phyloP scores from a whole-genome alignment of 2,113 vertebrate genomes.

The Struthio camelus region DNA sequence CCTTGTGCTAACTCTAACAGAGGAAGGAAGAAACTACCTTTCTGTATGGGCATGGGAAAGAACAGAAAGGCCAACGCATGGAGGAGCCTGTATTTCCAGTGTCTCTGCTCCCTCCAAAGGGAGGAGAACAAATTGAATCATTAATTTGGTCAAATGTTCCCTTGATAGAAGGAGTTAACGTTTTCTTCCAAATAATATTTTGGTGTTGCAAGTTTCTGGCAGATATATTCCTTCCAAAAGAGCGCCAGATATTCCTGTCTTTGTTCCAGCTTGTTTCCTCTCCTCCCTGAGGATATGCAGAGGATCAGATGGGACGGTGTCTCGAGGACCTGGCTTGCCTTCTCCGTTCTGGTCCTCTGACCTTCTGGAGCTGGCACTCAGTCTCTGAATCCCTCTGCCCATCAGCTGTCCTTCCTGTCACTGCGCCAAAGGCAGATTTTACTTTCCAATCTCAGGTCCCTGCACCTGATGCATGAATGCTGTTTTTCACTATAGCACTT shows the following conservation, averaged over 20 bases:
- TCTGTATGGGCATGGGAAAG: neutral
- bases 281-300: constrained; percentile 37
- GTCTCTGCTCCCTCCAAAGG: neutral
- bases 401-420: constrained; percentile 23
- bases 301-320: neutral
- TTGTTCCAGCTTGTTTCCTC: neutral
- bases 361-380: constrained; percentile 17
- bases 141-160: neutral
- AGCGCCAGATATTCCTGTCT: neutral
- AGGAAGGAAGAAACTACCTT: neutral
- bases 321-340: constrained; percentile 10
- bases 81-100: neutral
- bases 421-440: constrained; percentile 5
- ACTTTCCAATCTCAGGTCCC: neutral
- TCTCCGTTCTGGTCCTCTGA: neutral
- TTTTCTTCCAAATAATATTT: neutral
- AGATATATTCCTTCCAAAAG: neutral
- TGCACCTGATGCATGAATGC: neutral
- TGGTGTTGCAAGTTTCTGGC: neutral
- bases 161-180: neutral
- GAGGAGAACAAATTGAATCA: neutral
- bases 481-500: neutral
- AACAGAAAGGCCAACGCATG: neutral
- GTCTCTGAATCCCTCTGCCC: neutral
- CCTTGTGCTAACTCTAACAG: neutral